Base-by-base conservation (phyloP, 2,797 vertebrate genomes). In the Enteromius mattozi region DNA sequence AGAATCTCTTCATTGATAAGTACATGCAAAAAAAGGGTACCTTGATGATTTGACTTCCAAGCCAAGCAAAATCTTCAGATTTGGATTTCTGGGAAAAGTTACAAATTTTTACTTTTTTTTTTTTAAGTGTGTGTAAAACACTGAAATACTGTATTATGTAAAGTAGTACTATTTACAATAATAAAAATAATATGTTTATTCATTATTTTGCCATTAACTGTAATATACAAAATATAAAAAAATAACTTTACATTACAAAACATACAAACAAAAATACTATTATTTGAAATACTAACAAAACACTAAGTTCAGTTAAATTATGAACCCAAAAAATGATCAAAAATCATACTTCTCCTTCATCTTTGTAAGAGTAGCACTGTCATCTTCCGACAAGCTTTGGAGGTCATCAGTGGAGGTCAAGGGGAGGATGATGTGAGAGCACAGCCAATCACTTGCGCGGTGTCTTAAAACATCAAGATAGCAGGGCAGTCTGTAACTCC, bases 341-440 rank as follows among this genome's bases (percentile, higher is more conserved):
- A 37, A 21, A 17, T 61, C 87, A 61, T 14, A 88, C 87, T 83
- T 84, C 17, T 69, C 56, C 65, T 85, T 87, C 56, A 86, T 51
- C 14, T 3, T 35, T 24, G 19, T 45, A 51, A 83, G 30, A 37
- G 69, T 68, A 68, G 21, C 10, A 7, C 42, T 6, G 4, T 40
- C 27, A 72, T 85, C 37, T 68, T 83, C 47, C 3, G 63, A 47
- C 45, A 61, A 14, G 13, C 37, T 83, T 78, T 81, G 82, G 16
- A 69, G 74, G 63, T 83, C 56, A 27, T 13, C 56, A 9, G 59
- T 74, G 68, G 66, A 78, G 63, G 74, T 78, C 19, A 68, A 37
- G n/a, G 87, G 85, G 47, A 76, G 72, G 37, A 88, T 78, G 63
- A 88, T 27, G 16, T 87, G 78, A 42, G 83, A 87, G 81, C 87